Conservation (phyloP, 1,140 invertebrate genomes). For the Tachypleus tridentatus region DNA sequence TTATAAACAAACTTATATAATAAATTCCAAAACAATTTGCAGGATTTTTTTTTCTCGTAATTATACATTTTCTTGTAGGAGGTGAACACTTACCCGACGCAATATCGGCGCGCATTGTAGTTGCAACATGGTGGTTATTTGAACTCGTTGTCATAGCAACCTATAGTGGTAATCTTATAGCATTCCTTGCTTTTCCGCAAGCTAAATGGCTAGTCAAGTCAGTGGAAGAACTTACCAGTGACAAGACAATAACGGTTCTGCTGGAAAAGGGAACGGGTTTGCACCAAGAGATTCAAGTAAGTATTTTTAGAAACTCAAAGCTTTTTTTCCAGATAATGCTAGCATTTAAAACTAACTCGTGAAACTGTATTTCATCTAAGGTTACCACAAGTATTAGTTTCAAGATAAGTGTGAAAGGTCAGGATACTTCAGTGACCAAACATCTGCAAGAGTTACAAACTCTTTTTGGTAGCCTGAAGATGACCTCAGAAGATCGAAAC, state of each 20-base stretch:
- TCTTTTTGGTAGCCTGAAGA: too few species aligned
- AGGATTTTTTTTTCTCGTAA: not conserved
- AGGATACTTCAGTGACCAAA: too few species aligned
- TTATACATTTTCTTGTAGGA: conserved; percentile 40
- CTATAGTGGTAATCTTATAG: conserved; percentile 82
- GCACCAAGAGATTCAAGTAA: conserved; percentile 48
- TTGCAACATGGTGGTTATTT: conserved; percentile 86
- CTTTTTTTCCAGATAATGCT: conserved; percentile 6
- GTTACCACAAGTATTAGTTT: too few species aligned
- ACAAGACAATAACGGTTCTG: conserved; percentile 50
- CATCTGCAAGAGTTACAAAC: too few species aligned
- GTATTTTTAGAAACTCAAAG: not conserved
- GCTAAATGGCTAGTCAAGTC: conserved; percentile 60
- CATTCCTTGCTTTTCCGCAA: conserved; percentile 80
- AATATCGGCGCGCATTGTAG: conserved; percentile 64
- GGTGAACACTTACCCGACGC: conserved; percentile 67
- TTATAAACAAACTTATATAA: not conserved
- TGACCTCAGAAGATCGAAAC: too few species aligned
- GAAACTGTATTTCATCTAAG: too few species aligned
- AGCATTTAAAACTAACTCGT: too few species aligned
- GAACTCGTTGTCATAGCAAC: conserved; percentile 78
- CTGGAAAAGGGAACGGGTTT: conserved; percentile 53
- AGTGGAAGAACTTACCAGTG: conserved; percentile 48
- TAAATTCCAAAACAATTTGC: not conserved
- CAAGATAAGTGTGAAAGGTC: too few species aligned